A percentile compares a stretch with the other conserved stretches of the same genome.
phyloP scores from a whole-genome alignment of 2,888 invertebrate genomes.

The Netelia virgata region DNA sequence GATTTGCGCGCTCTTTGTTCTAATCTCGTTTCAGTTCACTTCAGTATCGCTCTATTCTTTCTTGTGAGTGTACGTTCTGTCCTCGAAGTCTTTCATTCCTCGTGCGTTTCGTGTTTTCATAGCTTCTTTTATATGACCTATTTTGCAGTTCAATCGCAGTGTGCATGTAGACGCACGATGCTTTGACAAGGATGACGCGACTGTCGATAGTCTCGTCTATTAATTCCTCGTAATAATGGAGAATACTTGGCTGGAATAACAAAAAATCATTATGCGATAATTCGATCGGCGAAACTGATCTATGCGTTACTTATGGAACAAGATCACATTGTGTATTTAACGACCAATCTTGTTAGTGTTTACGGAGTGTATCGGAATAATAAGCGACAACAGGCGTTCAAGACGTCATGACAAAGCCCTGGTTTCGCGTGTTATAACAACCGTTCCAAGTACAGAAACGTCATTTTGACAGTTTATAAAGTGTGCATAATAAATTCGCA shows the following conservation, averaged over 20 bases:
- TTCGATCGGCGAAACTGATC: no score
- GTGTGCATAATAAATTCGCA: neutral
- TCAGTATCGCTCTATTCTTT: neutral
- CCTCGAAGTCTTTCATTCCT: neutral
- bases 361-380: neutral
- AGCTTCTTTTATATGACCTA: neutral
- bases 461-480: constrained; percentile 22
- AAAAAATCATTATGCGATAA: neutral
- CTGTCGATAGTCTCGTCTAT: neutral
- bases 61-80: constrained; percentile 2
- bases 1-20: constrained; percentile 58
- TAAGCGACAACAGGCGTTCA: neutral
- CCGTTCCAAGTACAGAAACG: neutral
- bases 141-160: neutral
- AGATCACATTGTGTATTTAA: neutral
- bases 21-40: constrained; percentile 15
- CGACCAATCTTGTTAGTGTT: neutral
- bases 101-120: neutral
- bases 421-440: neutral
- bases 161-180: neutral
- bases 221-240: neutral
- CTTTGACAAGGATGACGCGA: neutral
- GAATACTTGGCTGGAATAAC: neutral
- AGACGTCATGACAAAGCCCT: constrained; percentile 13
- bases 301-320: neutral